Evolutionary conservation across 1,140 invertebrate species (phyloP), one percentile per base, ranked within the genome.

Genomic region (Harlomillsia oculata): DNA sequence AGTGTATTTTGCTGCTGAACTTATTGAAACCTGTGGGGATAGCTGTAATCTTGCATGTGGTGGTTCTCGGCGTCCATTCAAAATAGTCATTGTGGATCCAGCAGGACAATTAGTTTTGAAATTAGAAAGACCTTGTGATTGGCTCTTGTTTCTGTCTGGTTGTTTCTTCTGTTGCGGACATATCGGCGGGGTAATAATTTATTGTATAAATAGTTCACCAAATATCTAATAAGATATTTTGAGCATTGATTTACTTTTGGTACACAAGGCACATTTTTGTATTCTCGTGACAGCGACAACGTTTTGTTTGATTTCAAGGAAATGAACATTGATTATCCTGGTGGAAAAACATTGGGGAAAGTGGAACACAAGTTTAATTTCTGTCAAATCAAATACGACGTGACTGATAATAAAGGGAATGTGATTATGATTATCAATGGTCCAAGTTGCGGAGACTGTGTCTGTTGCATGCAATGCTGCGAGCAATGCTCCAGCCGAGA

Each of bases 161-260:
- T 46, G 34, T 32, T 55, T 41, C 21, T n/a, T n/a, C n/a, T n/a
- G n/a, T n/a, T n/a, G n/a, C n/a, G 53, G 53, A 39, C 21, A 9
- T 5, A 46, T 48, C 21, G 53, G 53, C 20, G 41, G 43, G 30
- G 53, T 37, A 48, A 46, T 18, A 18, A 26, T 36, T 32, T 46
- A n/a, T n/a, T n/a, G n/a, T n/a, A n/a, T n/a, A n/a, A n/a, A n/a
- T n/a, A n/a, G n/a, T n/a, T n/a, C n/a, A n/a, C n/a, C n/a, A n/a
- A n/a, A n/a, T n/a, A n/a, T n/a, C n/a, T n/a, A n/a, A n/a, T n/a
- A n/a, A n/a, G n/a, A n/a, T n/a, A n/a, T n/a, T n/a, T n/a, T n/a
- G n/a, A n/a, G n/a, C n/a, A n/a, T n/a, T n/a, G n/a, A n/a, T n/a
- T n/a, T n/a, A n/a, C n/a, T n/a, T n/a, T n/a, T n/a, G n/a, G n/a